Evolutionary conservation across 1,140 invertebrate genomes (phyloP), one percentile per base, ranked within the genome.

Genomic region (Ladona fulva): DNA sequence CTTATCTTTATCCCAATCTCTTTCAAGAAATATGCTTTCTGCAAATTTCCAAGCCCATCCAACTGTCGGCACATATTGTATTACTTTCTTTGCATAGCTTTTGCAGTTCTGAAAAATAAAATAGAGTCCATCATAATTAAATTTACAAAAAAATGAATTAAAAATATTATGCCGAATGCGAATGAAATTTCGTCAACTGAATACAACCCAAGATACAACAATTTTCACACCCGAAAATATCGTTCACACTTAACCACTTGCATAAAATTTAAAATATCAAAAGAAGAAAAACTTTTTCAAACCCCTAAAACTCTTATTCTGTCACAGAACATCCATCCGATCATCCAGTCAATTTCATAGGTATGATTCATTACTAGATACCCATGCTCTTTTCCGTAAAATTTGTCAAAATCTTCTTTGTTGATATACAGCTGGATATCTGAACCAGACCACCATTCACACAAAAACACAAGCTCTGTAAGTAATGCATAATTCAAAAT

Each of bases 1-100:
- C 84, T 90, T 93, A 83, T 97, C 97, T 85, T 96, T 94, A 25
- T 96, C 92, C 89, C 92, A 98, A 81, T 92, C 93, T 81, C 97
- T 90, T 84, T 97, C 94, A 42, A 99, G 86, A 86, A 98, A 98
- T 78, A 97, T 92, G 86, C 92, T 93, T 85, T 98, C 96, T 8
- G 92, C 93, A 85, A 97, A 95, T 86, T 94, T 93, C 95, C 95
- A 98, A 79, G 92, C 91, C 96, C 96, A 99, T 75, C 97, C 97
- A 80, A 98, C 89, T 8, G 95, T 91, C n/a, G 97, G 97, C 78
- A 98, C 88, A 83, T 94, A 97, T 80, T 93, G 91, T 80, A 98
- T 92, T 8, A 92, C 91, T 84, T 97, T 95, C 87, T 99, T 99
- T 10, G 94, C 94, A 87, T 95, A 97, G 12, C 96, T 94, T 89